Evolutionary conservation across 2,888 invertebrate species (phyloP).

Genomic region (Nephrotoma guestfalica): DNA sequence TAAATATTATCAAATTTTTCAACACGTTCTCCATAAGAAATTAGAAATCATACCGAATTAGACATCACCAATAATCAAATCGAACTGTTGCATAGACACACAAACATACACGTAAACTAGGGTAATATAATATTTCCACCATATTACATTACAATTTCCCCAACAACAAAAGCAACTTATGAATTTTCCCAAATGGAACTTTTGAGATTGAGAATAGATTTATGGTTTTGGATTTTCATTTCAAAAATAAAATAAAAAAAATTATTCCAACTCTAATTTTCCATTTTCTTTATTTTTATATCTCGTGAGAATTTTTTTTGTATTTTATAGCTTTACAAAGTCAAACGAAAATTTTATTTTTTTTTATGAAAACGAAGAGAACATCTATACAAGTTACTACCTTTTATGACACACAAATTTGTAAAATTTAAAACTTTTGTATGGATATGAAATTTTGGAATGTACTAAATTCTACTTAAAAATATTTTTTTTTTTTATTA

Average conservation of each 20-base stretch:
- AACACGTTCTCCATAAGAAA: neutral
- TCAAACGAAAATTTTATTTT: neutral
- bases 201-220: constrained; percentile 2
- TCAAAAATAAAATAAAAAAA: neutral
- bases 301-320: neutral
- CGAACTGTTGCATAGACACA: neutral
- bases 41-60: neutral
- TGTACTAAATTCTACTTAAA: neutral
- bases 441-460: neutral
- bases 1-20: neutral
- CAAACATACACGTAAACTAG: neutral
- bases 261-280: neutral
- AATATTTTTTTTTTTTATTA: neutral
- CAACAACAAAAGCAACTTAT: neutral
- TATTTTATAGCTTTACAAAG: neutral
- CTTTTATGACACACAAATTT: neutral
- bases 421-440: neutral
- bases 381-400: neutral
- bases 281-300: neutral
- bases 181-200: constrained; percentile 3
- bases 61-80: neutral
- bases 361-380: neutral
- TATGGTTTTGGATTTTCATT: constrained; percentile 3
- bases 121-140: neutral
- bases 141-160: neutral